Evolutionary conservation across 1,140 invertebrate species (phyloP), one percentile per base, ranked within the genome.

Genomic region (Aricia agestis): DNA sequence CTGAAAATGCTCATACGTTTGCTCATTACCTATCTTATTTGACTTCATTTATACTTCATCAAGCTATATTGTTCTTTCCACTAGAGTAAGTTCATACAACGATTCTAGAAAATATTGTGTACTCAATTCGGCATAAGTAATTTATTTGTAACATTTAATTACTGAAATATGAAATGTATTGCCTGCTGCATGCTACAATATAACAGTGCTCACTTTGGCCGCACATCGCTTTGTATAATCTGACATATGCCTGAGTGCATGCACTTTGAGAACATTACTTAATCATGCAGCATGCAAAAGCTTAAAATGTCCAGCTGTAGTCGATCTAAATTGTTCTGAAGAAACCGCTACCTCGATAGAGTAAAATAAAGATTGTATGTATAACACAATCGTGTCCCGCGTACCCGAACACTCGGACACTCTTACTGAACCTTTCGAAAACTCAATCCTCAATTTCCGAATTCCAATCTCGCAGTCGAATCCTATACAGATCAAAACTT

Each of bases 271-370:
- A 72, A 78, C 68, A 76, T 80, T 76, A 73, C 76, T 72, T 78
- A 74, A 84, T 83, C 87, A 91, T 91, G 87, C 89, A 91, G 89
- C 90, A 92, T 92, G 88, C 89, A 92, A 88, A 84, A 78, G 89
- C 89, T 91, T 90, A 75, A 80, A 66, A 77, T 72, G 74, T 77
- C 72, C 70, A 73, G 31, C 76, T 74, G 80, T 80, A 75, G 42
- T 67, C 72, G 74, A 67, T 70, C 66, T 68, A 66, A 78, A 70
- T 66, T 74, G 75, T 78, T 69, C 71, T 72, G 72, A 68, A 65
- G 41, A 63, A 45, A 42, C 13, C 31, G 58, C 17, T 69, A 61
- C 36, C 41, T 61, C 31, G 58, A 69, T 59, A 69, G 57, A 69
- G 61, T 69, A 63, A 61, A 63, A 59, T 69, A 71, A 66, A 77